phyloP scores from a whole-genome alignment of 2,888 invertebrate genomes.

The Eristalis intricaria region DNA sequence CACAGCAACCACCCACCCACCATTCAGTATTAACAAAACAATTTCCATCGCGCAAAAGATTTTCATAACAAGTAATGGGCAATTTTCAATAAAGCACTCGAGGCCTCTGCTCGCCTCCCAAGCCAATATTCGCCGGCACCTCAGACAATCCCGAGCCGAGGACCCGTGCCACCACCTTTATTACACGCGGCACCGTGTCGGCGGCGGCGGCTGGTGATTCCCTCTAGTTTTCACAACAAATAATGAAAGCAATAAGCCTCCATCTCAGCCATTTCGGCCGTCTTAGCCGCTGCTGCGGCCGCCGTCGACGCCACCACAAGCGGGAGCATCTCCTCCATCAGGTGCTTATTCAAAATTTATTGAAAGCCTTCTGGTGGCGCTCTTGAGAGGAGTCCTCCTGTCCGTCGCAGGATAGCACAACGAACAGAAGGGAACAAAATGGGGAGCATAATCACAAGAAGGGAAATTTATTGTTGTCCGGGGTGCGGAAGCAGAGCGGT shows the following conservation, averaged over 20 bases:
- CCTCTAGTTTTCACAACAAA: slow-evolving; percentile 57
- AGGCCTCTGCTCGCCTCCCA: slow-evolving; percentile 8
- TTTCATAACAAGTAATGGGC: slow-evolving; percentile 64
- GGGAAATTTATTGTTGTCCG: slow-evolving; percentile 68
- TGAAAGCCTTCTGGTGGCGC: slow-evolving; percentile 29
- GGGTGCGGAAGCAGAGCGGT: slow-evolving; percentile 21
- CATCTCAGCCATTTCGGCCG: background rate
- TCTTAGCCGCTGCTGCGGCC: background rate
- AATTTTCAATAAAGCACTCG: slow-evolving; percentile 67
- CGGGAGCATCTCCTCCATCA: slow-evolving; percentile 45
- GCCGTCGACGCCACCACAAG: slow-evolving; percentile 9
- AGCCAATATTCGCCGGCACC: slow-evolving; percentile 12
- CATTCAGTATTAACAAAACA: slow-evolving; percentile 61
- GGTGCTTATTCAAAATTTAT: slow-evolving; percentile 70
- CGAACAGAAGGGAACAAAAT: background rate
- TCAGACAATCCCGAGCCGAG: background rate
- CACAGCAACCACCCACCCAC: background rate
- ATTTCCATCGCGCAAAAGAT: slow-evolving; percentile 43
- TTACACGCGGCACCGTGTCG: slow-evolving; percentile 12
- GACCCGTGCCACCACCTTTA: slow-evolving; percentile 11
- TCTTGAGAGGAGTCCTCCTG: slow-evolving; percentile 16
- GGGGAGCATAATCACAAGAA: slow-evolving; percentile 63
- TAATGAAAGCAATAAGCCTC: slow-evolving; percentile 63
- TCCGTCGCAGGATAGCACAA: slow-evolving; percentile 36
- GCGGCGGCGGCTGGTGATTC: slow-evolving; percentile 5